phyloP scores from a whole-genome alignment of 2,888 invertebrate species.

The Meiosimyza decipiens region DNA sequence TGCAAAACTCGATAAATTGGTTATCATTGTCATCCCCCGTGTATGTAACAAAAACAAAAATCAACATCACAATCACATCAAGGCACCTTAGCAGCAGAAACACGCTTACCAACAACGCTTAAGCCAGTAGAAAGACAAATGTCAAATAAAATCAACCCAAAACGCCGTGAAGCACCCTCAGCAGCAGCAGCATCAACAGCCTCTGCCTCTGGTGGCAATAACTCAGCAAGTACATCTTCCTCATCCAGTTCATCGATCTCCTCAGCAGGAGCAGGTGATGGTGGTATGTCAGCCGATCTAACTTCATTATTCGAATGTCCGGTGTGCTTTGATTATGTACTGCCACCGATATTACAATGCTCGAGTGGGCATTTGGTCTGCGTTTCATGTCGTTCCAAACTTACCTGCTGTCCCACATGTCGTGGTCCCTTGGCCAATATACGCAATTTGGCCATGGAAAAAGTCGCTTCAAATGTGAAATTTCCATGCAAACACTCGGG shows the following conservation, averaged over 20 bases:
- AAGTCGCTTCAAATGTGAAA: constrained; percentile 97
- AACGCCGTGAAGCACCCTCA: constrained; percentile 64
- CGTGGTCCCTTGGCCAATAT: constrained; percentile 97
- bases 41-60: constrained; percentile 5
- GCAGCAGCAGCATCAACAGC: constrained; percentile 50
- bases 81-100: constrained; percentile 26
- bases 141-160: constrained; percentile 67
- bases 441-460: constrained; percentile 98
- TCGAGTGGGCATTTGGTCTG: constrained; percentile 99
- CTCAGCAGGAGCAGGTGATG: constrained; percentile 67
- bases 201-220: constrained; percentile 55
- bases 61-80: constrained; percentile 1
- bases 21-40: constrained; percentile 26
- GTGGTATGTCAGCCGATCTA: constrained; percentile 82
- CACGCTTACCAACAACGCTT: constrained; percentile 28
- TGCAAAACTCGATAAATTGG: constrained; percentile 27
- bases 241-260: constrained; percentile 67
- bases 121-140: constrained; percentile 52
- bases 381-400: constrained; percentile 95
- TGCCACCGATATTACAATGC: constrained; percentile 98
- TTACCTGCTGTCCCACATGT: constrained; percentile 98
- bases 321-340: constrained; percentile 99
- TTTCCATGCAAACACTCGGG: constrained; percentile 99
- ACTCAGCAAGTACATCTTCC: constrained; percentile 65
- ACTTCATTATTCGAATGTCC: constrained; percentile 94